A percentile compares a stretch with the other conserved stretches of the same genome.
phyloP scores from a whole-genome alignment of 2,113 vertebrate genomes.

The Cebidichthys violaceus region DNA sequence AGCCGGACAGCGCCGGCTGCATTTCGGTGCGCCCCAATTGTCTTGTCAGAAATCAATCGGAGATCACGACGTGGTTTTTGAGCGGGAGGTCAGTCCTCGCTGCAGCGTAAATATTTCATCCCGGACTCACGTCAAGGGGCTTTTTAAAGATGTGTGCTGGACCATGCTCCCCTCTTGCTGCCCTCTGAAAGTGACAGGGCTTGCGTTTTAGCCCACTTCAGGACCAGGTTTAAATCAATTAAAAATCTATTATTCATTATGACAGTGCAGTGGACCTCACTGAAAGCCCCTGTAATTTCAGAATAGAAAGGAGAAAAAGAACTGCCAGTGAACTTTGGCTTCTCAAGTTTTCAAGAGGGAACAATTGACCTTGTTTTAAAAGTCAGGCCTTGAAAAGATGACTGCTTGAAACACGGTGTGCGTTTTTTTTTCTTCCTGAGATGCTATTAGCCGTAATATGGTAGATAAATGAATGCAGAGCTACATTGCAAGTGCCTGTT shows the following conservation, averaged over 20 bases:
- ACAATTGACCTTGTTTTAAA: conserved; percentile 74
- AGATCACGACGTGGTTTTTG: conserved; percentile 90
- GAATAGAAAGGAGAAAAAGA: conserved; percentile 72
- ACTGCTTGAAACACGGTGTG: conserved; percentile 56
- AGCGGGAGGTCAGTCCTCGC: conserved; percentile 91
- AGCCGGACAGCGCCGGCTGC: conserved; percentile 83
- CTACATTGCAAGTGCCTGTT: conserved; percentile 42
- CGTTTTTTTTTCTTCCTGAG: conserved; percentile 46
- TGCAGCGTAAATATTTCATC: conserved; percentile 95
- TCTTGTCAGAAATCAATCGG: conserved; percentile 94
- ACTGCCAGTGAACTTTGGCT: conserved; percentile 73
- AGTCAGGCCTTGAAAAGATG: conserved; percentile 61
- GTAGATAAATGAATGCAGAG: conserved; percentile 53
- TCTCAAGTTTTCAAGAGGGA: conserved; percentile 65
- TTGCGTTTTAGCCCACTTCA: conserved; percentile 91
- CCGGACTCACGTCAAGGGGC: conserved; percentile 90
- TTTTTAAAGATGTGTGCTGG: conserved; percentile 94
- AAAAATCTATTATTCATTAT: conserved; percentile 96
- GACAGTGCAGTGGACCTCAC: conserved; percentile 85
- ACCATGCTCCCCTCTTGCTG: conserved; percentile 87
- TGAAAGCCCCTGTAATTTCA: conserved; percentile 82
- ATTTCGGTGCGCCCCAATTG: conserved; percentile 94
- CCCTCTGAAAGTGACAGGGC: conserved; percentile 92
- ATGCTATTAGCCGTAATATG: conserved; percentile 57
- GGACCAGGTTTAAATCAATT: conserved; percentile 98